Conservation (phyloP, 2,113 vertebrate species). For the Aepyceros melampus region DNA sequence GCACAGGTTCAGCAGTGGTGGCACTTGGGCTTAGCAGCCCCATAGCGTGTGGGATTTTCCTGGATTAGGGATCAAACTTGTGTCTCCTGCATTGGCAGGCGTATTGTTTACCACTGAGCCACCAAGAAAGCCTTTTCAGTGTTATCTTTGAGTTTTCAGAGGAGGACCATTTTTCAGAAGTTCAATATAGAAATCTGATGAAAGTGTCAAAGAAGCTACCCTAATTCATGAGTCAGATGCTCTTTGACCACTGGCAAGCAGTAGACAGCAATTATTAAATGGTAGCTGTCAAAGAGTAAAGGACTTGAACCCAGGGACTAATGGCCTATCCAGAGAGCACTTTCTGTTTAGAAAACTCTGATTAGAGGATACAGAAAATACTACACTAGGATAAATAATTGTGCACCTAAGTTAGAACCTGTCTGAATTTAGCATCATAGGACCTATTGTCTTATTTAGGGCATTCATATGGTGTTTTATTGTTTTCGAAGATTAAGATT, state of each 20-base stretch:
- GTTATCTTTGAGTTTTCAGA: background rate
- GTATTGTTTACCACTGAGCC: background rate
- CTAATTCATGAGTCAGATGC: background rate
- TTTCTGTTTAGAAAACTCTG: background rate
- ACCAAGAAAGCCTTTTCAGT: background rate
- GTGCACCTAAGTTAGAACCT: background rate
- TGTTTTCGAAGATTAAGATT: background rate
- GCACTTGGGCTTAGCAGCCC: background rate
- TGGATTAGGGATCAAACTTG: background rate
- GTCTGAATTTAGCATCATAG: background rate
- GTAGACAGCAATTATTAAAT: background rate
- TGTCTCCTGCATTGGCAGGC: background rate
- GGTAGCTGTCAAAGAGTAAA: background rate
- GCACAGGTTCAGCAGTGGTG: background rate
- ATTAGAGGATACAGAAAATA: background rate
- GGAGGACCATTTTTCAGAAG: background rate
- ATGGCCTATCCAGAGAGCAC: background rate
- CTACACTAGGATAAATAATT: background rate
- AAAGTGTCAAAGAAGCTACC: background rate
- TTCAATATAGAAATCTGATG: background rate
- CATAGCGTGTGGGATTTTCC: background rate
- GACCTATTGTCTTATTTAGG: background rate
- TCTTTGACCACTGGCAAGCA: background rate
- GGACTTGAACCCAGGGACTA: background rate
- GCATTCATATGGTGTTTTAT: background rate